Evolutionary conservation across 2,888 invertebrate genomes (phyloP).

Genomic region (Tuta absoluta): DNA sequence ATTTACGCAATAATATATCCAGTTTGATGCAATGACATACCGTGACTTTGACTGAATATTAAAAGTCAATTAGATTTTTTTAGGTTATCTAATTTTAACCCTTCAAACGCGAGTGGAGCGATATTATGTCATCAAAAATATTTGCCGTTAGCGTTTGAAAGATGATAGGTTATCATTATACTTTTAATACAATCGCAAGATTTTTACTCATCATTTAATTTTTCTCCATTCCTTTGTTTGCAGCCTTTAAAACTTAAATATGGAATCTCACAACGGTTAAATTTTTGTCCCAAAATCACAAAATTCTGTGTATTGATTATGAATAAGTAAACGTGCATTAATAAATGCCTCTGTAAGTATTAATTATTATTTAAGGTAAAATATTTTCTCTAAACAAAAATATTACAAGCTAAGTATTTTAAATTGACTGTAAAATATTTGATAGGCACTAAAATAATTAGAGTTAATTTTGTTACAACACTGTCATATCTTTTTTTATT

Average conservation of each 20-base stretch:
- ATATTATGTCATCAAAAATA: no score
- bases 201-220: no score
- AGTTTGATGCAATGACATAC: no score
- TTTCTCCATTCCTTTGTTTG: no score
- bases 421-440: conserved; percentile 11
- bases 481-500: not conserved
- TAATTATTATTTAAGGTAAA: not conserved
- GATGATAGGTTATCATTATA: no score
- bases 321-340: not conserved
- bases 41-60: no score
- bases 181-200: no score
- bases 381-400: conserved; percentile 9
- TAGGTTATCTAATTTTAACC: no score
- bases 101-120: no score
- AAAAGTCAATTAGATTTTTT: no score
- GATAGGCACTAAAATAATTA: conserved; percentile 6
- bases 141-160: no score
- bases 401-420: conserved; percentile 2
- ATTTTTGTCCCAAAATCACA: not conserved
- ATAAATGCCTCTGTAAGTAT: conserved; percentile 5
- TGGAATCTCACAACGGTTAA: not conserved
- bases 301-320: not conserved
- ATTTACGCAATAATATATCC: no score
- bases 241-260: conserved; percentile 5
- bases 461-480: not conserved